Evolutionary conservation across 2,888 invertebrate species (phyloP).

Genomic region (Caradrina clavipalpis): DNA sequence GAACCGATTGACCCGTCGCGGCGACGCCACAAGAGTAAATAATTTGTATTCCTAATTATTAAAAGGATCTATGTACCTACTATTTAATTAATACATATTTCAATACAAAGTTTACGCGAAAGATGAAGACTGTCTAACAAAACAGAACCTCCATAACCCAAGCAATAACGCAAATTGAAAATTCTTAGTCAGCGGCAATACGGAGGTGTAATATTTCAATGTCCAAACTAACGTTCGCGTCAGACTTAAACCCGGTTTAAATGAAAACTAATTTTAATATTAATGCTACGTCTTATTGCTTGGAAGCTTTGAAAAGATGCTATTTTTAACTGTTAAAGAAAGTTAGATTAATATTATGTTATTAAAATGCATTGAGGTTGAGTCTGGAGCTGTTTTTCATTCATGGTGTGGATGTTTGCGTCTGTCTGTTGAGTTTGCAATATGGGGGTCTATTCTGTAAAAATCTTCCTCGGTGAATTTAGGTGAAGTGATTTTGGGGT

Average conservation of each 20-base stretch:
- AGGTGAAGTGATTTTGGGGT: too few relatives aligned
- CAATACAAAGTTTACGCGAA: neutral
- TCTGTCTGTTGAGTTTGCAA: too few relatives aligned
- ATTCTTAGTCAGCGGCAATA: conserved; percentile 66
- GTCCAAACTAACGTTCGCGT: conserved; percentile 74
- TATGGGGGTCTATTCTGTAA: too few relatives aligned
- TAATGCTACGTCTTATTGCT: conserved; percentile 72
- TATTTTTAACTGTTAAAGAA: conserved; percentile 62
- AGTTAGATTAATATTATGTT: conserved; percentile 49
- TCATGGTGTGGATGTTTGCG: too few relatives aligned
- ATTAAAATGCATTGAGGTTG: conserved; percentile 25
- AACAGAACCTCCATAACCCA: conserved; percentile 57
- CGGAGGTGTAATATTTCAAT: conserved; percentile 78
- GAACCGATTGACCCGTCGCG: too few relatives aligned
- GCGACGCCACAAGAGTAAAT: too few relatives aligned
- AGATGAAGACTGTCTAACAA: conserved; percentile 35
- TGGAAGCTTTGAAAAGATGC: conserved; percentile 55
- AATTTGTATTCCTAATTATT: too few relatives aligned
- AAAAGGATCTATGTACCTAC: too few relatives aligned
- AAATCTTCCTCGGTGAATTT: too few relatives aligned
- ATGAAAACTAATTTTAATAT: conserved; percentile 87
- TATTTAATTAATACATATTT: neutral
- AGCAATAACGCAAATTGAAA: conserved; percentile 73
- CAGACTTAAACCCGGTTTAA: conserved; percentile 76
- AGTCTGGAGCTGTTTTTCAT: conserved; percentile 18